A percentile compares a stretch with the other conserved stretches of the same genome.
phyloP scores from a whole-genome alignment of 1,140 invertebrate genomes.

The Temnothorax curvispinosus region DNA sequence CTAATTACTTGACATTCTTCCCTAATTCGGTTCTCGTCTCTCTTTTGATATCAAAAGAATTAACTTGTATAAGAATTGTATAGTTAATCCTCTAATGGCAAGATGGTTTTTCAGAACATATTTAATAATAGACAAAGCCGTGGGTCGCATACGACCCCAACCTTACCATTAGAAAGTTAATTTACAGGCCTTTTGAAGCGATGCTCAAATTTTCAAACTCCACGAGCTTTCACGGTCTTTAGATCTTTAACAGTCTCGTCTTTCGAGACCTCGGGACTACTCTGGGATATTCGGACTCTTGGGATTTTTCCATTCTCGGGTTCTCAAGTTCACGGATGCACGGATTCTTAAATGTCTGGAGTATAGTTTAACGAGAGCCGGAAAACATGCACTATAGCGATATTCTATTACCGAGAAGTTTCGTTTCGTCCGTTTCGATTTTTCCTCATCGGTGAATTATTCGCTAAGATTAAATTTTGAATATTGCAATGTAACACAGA shows the following conservation, averaged over 20 bases:
- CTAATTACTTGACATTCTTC: neutral
- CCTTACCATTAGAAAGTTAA: neutral
- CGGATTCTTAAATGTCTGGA: neutral
- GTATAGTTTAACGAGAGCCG: constrained; percentile 4
- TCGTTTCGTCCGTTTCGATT: neutral
- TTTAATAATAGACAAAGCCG: no score
- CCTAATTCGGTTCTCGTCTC: neutral
- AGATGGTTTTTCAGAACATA: no score
- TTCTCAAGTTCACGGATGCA: neutral
- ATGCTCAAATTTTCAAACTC: neutral
- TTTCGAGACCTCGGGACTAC: neutral
- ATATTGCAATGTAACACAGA: neutral
- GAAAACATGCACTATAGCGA: neutral
- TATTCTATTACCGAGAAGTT: neutral
- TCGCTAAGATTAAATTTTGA: neutral
- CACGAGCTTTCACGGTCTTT: neutral
- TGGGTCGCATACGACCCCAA: no score
- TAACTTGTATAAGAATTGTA: neutral
- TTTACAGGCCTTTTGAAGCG: neutral
- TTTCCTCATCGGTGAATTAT: neutral
- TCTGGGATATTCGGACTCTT: neutral
- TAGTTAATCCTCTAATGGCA: no score
- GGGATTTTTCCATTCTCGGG: neutral
- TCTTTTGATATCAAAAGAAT: neutral
- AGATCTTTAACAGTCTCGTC: neutral